Base-by-base conservation (phyloP, 2,888 invertebrate species). In the Plusia festucae region DNA sequence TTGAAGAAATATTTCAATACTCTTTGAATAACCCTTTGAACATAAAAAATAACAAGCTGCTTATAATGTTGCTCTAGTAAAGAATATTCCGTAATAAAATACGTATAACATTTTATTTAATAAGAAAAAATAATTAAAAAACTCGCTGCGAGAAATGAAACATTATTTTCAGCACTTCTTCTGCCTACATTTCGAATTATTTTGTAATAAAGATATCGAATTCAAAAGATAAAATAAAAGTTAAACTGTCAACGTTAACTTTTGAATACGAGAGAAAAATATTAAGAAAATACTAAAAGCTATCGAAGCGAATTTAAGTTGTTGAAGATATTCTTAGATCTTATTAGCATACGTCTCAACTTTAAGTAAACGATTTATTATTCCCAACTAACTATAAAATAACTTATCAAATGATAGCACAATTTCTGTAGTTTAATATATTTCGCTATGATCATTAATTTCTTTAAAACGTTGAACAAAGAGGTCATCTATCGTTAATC, bases 361-460 rank as follows among this genome's bases (percentile, higher is more conserved):
- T 55, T 52, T 55, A 34, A 55, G 22, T 27, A 15, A 7, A 27
- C 55, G 18, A 70, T 65, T 61, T 61, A 66, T 60, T 18, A 54
- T 57, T 62, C 32, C 44, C 51, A 51, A 57, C 49, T 59, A 51
- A 57, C 49, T 59, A 51, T 16, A 71, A 22, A 32, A 70, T 13
- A 30, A 51, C 20, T 30, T 52, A 40, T 49, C 51, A 58, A 6
- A 62, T 11, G n/a, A 60, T 46, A 11, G 53, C 22, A 30, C 8
- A 46, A 51, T 60, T 63, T 60, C 49, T 53, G 53, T 51, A 60
- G 44, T 66, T 71, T 66, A 59, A 63, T 63, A 57, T 54, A 63
- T 65, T 30, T 27, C 20, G 7, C 40, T 34, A 46, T 53, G 30
- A 60, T 54, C 46, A 58, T 70, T 56, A 40, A 60, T 56, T 62